Percentiles rank a stretch among this genome's conserved stretches.
phyloP scores from a whole-genome alignment of 2,113 vertebrate species.

The Gobius niger region DNA sequence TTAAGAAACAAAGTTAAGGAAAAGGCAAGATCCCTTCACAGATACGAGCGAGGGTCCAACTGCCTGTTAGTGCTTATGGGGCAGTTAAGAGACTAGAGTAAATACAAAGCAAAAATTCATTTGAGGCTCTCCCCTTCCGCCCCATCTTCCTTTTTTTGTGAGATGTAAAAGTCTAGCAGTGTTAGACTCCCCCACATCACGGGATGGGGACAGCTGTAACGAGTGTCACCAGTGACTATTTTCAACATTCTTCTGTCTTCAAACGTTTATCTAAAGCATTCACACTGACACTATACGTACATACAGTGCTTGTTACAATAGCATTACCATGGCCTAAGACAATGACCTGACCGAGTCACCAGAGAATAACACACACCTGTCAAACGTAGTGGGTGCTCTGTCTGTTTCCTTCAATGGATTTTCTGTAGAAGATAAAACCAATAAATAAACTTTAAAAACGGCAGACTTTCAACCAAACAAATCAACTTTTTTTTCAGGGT shows the following conservation, averaged over 20 bases:
- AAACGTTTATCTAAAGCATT: slow-evolving; percentile 73
- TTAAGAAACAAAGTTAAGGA: slow-evolving; percentile 60
- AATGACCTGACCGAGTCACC: slow-evolving; percentile 69
- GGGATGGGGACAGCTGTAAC: slow-evolving; percentile 48
- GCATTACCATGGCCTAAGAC: slow-evolving; percentile 71
- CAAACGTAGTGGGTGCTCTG: slow-evolving; percentile 70
- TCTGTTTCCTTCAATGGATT: slow-evolving; percentile 71
- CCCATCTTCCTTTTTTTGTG: slow-evolving; percentile 33
- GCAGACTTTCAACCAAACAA: slow-evolving; percentile 68
- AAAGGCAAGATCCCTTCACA: slow-evolving; percentile 74
- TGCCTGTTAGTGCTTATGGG: slow-evolving; percentile 77
- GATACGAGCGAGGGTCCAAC: slow-evolving; percentile 69
- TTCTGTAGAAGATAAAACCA: slow-evolving; percentile 72
- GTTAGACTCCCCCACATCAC: slow-evolving; percentile 57
- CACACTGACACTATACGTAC: slow-evolving; percentile 75
- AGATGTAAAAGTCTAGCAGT: slow-evolving; percentile 71
- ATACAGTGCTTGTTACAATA: slow-evolving; percentile 69
- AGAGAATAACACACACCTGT: slow-evolving; percentile 63
- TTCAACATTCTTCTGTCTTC: slow-evolving; percentile 82
- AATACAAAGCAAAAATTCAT: slow-evolving; percentile 58
- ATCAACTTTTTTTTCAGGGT: slow-evolving; percentile 71
- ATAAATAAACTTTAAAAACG: slow-evolving; percentile 72
- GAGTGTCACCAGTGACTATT: slow-evolving; percentile 70
- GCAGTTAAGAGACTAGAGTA: slow-evolving; percentile 62
- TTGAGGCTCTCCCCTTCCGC: slow-evolving; percentile 47